Conservation (phyloP, 2,797 vertebrate species). For the Halcyon leucocephala region DNA sequence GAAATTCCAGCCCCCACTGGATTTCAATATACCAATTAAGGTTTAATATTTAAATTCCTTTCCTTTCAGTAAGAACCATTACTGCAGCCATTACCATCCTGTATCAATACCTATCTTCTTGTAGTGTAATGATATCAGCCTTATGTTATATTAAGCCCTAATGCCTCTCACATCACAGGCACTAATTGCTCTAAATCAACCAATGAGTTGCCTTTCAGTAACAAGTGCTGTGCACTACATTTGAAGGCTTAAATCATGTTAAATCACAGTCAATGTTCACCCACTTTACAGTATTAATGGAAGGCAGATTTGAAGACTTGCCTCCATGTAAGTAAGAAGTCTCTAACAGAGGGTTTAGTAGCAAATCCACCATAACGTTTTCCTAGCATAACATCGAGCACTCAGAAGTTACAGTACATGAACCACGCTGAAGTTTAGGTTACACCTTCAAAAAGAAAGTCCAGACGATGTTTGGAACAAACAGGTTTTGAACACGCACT, state of each 20-base stretch:
- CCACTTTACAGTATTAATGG: slow-evolving; percentile 47
- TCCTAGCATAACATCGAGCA: slow-evolving; percentile 55
- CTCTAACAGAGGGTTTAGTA: slow-evolving; percentile 24
- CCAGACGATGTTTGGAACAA: neutral
- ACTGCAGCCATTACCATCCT: slow-evolving; percentile 64
- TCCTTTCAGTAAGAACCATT: slow-evolving; percentile 66
- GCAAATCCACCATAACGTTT: slow-evolving; percentile 30
- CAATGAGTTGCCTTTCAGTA: slow-evolving; percentile 3
- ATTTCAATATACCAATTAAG: slow-evolving; percentile 74
- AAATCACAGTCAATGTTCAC: slow-evolving; percentile 28
- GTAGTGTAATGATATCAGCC: slow-evolving; percentile 69
- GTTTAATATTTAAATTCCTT: slow-evolving; percentile 70
- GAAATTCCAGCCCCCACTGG: slow-evolving; percentile 78
- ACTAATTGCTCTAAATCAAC: slow-evolving; percentile 24
- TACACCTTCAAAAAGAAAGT: slow-evolving; percentile 40
- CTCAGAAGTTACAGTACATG: slow-evolving; percentile 57
- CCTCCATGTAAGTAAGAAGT: neutral
- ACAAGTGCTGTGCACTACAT: slow-evolving; percentile 19
- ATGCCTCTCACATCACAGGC: slow-evolving; percentile 32
- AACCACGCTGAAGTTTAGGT: slow-evolving; percentile 38
- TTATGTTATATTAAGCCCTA: slow-evolving; percentile 42
- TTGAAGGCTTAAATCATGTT: neutral
- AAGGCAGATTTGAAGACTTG: neutral
- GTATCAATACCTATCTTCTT: slow-evolving; percentile 60
- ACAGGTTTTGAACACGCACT: neutral